Evolutionary conservation across 2,113 vertebrate genomes (phyloP).

Genomic region (Urocolius indicus): DNA sequence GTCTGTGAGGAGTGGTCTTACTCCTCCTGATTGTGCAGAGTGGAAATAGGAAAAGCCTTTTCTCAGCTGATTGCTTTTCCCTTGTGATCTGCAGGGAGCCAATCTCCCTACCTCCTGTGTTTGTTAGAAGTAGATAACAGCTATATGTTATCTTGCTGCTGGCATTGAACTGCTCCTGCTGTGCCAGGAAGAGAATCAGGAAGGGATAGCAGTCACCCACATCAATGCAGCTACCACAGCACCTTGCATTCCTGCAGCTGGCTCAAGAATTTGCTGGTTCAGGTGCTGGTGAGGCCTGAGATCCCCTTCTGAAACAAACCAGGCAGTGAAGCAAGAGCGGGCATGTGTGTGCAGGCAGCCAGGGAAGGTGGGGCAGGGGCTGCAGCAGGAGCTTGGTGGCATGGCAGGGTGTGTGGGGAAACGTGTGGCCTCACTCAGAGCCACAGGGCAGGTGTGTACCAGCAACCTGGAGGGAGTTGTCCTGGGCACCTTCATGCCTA

Average conservation of each 20-base stretch:
- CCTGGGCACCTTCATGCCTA: background rate
- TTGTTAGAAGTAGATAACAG: background rate
- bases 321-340: background rate
- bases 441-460: background rate
- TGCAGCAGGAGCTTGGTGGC: background rate
- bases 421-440: background rate
- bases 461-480: background rate
- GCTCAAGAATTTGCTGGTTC: background rate
- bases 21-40: background rate
- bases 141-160: background rate
- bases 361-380: background rate
- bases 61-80: background rate
- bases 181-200: background rate
- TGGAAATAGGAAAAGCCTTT: background rate
- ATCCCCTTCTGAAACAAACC: background rate
- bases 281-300: background rate
- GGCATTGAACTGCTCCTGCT: background rate
- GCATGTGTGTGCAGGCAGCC: background rate
- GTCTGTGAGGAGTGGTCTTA: background rate
- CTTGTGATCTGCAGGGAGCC: background rate
- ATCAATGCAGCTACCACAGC: background rate
- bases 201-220: background rate
- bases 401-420: background rate
- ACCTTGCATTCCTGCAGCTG: background rate
- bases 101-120: fast-evolving